phyloP scores from a whole-genome alignment of 2,797 vertebrate genomes.

The Phaenicophaeus curvirostris region DNA sequence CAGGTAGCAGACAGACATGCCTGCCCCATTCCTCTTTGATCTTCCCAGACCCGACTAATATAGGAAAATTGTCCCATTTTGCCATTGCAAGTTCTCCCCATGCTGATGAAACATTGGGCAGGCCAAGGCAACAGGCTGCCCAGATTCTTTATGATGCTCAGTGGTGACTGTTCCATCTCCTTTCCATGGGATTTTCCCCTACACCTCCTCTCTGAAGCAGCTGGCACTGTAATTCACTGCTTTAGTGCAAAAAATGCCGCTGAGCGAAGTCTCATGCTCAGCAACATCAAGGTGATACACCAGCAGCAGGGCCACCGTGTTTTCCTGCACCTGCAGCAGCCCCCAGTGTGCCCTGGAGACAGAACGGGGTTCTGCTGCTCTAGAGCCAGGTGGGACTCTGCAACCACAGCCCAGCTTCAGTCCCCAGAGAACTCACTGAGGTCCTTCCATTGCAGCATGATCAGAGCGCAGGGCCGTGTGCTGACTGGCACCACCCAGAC shows the following conservation, averaged over 20 bases:
- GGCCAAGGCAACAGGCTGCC: background rate
- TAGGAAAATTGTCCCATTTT: constrained; percentile 21
- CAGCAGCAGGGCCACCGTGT: rapidly evolving
- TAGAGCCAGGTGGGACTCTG: background rate
- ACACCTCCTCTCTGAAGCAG: background rate
- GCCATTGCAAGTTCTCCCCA: background rate
- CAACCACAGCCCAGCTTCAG: background rate
- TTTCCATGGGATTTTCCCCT: background rate
- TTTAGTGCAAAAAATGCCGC: background rate
- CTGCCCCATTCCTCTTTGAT: constrained; percentile 51
- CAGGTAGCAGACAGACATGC: constrained; percentile 54
- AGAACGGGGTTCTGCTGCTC: background rate
- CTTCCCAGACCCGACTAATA: constrained; percentile 4
- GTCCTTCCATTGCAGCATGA: background rate
- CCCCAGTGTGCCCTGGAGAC: background rate
- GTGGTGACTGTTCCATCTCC: background rate
- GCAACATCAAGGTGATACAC: background rate
- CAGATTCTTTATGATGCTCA: background rate
- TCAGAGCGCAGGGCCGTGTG: rapidly evolving
- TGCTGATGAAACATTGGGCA: background rate
- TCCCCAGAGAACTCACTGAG: background rate
- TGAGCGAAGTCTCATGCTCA: background rate
- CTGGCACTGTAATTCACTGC: background rate
- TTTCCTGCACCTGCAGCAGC: background rate
- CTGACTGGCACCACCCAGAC: background rate